Percentiles rank a stretch among this genome's conserved stretches.
phyloP scores from a whole-genome alignment of 2,113 vertebrate species.

The Azemiops feae region DNA sequence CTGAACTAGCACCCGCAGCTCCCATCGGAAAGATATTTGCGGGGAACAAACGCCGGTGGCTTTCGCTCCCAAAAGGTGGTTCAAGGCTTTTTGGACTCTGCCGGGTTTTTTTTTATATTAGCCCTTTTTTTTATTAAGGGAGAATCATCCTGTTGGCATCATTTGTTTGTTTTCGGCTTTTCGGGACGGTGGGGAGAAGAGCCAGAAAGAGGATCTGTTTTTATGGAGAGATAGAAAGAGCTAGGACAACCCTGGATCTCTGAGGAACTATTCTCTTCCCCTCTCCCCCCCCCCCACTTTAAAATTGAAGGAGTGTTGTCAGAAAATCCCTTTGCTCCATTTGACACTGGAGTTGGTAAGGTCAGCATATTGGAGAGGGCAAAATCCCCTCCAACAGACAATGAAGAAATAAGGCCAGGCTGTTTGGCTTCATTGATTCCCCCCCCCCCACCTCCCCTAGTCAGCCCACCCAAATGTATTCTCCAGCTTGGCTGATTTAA shows the following conservation, averaged over 20 bases:
- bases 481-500: no score
- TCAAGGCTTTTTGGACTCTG: neutral
- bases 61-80: neutral
- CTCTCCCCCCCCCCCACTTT: neutral
- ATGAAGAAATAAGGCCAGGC: no score
- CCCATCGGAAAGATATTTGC: neutral
- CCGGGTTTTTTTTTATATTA: neutral
- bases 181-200: constrained; percentile 1
- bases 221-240: neutral
- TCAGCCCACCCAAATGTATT: no score
- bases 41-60: neutral
- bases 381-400: no score
- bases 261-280: neutral
- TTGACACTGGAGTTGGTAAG: neutral
- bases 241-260: neutral
- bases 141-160: neutral
- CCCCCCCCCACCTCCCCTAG: no score
- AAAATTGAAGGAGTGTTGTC: neutral
- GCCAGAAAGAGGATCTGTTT: neutral
- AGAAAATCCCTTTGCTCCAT: neutral
- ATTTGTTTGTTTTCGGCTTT: neutral
- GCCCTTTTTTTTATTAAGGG: neutral
- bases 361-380: neutral
- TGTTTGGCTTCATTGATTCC: no score
- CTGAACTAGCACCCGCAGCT: neutral